phyloP scores from a whole-genome alignment of 2,888 invertebrate genomes.

The Heterodera filipjevi region DNA sequence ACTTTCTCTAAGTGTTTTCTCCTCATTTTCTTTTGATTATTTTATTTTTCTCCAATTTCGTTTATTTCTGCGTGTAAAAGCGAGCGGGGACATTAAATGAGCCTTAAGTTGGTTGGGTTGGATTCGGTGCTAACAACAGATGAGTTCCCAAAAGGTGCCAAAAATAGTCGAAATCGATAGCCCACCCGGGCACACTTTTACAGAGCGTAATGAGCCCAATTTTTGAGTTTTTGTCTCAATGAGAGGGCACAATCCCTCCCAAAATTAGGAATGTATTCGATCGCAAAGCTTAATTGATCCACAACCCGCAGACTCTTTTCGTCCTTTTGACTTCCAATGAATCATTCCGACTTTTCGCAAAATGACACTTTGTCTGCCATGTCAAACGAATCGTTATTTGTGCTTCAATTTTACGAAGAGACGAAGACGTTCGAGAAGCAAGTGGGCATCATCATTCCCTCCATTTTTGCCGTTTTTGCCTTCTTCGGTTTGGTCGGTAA shows the following conservation, averaged over 20 bases:
- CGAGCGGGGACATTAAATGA: not conserved
- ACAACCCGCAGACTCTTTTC: not conserved
- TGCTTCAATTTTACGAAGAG: constrained; percentile 54
- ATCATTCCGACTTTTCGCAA: not conserved
- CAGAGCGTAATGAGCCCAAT: not conserved
- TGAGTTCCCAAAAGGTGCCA: constrained; percentile 3
- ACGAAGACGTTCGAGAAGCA: constrained; percentile 55
- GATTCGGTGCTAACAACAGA: not conserved
- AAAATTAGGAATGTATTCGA: not conserved
- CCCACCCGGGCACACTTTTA: not conserved
- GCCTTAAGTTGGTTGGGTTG: not conserved
- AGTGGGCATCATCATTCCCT: constrained; percentile 59
- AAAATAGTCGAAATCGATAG: not conserved
- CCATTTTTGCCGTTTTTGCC: constrained; percentile 81
- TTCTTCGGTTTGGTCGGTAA: constrained; percentile 77
- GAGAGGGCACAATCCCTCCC: not conserved
- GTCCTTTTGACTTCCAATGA: not conserved
- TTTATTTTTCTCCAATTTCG: not conserved
- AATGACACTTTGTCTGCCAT: not conserved
- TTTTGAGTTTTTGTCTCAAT: not conserved
- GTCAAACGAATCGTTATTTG: constrained; percentile 16
- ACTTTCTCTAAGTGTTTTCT: not conserved
- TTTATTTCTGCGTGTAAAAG: no score
- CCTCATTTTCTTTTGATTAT: no score
- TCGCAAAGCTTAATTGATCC: not conserved